Conservation (phyloP, 2,797 vertebrate genomes). For the Darevskia mixta region DNA sequence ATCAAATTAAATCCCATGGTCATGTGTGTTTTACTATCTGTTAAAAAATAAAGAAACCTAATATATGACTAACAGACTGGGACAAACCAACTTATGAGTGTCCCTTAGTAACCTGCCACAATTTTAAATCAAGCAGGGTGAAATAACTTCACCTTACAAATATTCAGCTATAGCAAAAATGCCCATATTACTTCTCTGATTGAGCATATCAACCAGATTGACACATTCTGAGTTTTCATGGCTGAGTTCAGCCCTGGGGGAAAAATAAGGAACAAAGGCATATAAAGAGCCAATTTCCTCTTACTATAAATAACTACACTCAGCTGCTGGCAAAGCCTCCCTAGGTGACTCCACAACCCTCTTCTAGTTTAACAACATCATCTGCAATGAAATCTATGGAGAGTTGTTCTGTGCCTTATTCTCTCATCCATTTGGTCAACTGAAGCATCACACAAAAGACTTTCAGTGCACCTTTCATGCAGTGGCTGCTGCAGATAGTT, state of each 20-base stretch:
- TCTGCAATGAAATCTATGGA: slow-evolving; percentile 21
- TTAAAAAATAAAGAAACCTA: not conserved
- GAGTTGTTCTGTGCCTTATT: not conserved
- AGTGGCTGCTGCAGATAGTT: not conserved
- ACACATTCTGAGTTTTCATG: slow-evolving; percentile 3
- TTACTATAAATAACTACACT: slow-evolving; percentile 39
- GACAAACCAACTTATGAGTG: not conserved
- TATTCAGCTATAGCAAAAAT: slow-evolving; percentile 12
- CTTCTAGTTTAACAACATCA: slow-evolving; percentile 28
- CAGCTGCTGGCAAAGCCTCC: slow-evolving; percentile 10
- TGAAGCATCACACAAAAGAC: not conserved
- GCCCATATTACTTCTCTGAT: not conserved
- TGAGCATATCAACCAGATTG: slow-evolving; percentile 30
- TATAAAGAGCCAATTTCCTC: slow-evolving; percentile 28
- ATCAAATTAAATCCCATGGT: slow-evolving; percentile 2
- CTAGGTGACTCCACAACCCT: slow-evolving; percentile 2
- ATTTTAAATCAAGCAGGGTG: slow-evolving; percentile 5
- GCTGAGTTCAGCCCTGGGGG: slow-evolving; percentile 14
- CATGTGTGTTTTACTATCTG: not conserved
- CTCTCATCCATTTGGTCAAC: slow-evolving; percentile 1
- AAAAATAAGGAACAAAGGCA: slow-evolving; percentile 20
- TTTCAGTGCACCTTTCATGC: not conserved
- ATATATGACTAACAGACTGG: slow-evolving; percentile 33
- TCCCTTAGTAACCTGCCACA: not conserved
- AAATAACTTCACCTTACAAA: not conserved